Evolutionary conservation across 2,113 vertebrate species (phyloP).

Genomic region (Calyptomena viridis): DNA sequence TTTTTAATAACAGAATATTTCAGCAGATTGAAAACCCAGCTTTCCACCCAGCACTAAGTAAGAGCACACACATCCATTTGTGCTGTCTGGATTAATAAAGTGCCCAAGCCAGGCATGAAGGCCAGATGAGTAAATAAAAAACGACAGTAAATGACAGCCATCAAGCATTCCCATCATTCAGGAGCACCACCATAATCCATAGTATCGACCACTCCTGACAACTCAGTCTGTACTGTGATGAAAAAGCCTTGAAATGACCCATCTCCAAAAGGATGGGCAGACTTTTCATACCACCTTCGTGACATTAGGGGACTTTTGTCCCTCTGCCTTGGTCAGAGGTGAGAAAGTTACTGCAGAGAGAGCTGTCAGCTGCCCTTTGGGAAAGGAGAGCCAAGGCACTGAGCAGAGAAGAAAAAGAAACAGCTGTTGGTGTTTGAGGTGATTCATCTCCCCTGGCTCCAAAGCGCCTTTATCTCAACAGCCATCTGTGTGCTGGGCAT

Average conservation of each 20-base stretch:
- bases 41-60: not conserved
- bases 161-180: conserved; percentile 60
- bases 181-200: not conserved
- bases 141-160: conserved; percentile 55
- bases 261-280: not conserved
- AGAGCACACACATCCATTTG: conserved; percentile 22
- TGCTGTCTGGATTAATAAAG: conserved; percentile 53
- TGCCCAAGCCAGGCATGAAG: conserved; percentile 32
- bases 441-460: not conserved
- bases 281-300: not conserved
- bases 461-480: not conserved
- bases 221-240: conserved; percentile 12
- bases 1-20: not conserved
- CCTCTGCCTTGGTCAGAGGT: not conserved
- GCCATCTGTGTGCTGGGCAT: accelerated
- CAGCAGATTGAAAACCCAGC: not conserved
- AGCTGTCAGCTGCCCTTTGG: not conserved
- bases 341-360: not conserved
- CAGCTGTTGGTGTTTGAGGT: not conserved
- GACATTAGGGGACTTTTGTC: accelerated
- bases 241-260: conserved; percentile 20
- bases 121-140: conserved; percentile 62
- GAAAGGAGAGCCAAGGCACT: not conserved
- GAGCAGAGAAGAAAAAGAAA: not conserved
- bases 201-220: conserved; percentile 33